Percentiles rank a stretch among this genome's conserved stretches.
Evolutionary conservation across 2,797 vertebrate species (phyloP).

Genomic region (Myiotriccus ornatus): DNA sequence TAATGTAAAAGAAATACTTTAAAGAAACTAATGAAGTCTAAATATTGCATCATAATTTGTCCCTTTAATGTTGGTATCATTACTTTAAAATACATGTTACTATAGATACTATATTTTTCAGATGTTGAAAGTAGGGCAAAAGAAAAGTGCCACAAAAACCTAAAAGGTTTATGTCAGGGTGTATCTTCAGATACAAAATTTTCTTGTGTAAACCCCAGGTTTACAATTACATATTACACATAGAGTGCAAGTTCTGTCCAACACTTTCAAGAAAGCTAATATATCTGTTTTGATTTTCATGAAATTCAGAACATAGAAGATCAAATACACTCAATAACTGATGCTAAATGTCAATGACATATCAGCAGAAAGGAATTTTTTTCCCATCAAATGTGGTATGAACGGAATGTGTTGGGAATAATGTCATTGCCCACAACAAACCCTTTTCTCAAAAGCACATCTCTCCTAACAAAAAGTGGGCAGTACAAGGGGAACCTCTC

Average conservation of each 20-base stretch:
- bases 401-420: background rate
- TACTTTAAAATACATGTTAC: constrained; percentile 16
- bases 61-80: constrained; percentile 18
- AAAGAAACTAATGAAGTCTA: constrained; percentile 44
- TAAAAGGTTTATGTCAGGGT: background rate
- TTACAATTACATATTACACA: background rate
- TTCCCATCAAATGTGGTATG: background rate
- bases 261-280: background rate
- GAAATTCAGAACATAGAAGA: background rate
- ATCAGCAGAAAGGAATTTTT: constrained; percentile 25
- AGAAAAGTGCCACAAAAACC: background rate
- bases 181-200: constrained; percentile 1
- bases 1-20: constrained; percentile 46
- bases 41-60: constrained; percentile 56
- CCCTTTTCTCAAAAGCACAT: background rate
- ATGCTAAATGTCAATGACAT: background rate
- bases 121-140: background rate
- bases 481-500: background rate
- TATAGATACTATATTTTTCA: constrained; percentile 22
- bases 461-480: background rate
- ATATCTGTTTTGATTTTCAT: background rate
- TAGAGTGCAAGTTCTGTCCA: background rate
- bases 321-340: background rate
- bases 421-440: background rate
- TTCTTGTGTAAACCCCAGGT: background rate